These are phyloP conservation scores for Holotrichia oblita DNA, from an alignment of 1,140 invertebrate species.

Conservation along the genomic window DNA sequence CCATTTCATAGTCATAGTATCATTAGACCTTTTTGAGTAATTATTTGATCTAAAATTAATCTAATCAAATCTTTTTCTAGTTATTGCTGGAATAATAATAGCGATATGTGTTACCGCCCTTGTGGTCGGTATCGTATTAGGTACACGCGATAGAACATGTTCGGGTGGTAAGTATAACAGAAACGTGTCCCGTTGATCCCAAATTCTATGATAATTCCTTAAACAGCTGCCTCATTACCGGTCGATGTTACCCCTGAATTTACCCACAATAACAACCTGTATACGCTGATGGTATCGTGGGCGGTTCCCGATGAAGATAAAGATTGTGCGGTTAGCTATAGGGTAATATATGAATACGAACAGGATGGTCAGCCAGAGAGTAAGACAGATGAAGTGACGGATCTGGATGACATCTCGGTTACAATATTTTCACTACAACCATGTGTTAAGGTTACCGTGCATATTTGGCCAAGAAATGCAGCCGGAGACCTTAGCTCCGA, in stretches of 20 bases:
- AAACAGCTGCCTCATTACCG: neutral
- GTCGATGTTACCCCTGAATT: neutral
- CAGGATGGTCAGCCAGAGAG: neutral
- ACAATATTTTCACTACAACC: neutral
- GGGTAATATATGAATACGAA: neutral
- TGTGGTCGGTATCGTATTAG: neutral
- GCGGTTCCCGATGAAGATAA: neutral
- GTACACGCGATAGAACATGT: neutral
- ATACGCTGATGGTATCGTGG: neutral
- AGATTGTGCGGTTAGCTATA: neutral
- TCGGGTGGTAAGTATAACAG: neutral
- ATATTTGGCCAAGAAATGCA: neutral
- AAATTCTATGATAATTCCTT: neutral
- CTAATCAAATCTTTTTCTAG: neutral
- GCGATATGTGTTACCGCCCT: neutral
- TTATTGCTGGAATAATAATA: neutral
- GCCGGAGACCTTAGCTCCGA: neutral
- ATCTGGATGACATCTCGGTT: neutral
- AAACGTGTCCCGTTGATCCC: neutral
- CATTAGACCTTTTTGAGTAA: too few relatives aligned
- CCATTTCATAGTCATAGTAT: too few relatives aligned
- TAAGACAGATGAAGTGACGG: neutral
- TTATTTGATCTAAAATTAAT: too few relatives aligned
- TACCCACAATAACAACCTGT: neutral
- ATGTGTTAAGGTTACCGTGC: neutral